Evolutionary conservation across 2,888 invertebrate genomes (phyloP).

Genomic region (Melangyna quadrimaculata): DNA sequence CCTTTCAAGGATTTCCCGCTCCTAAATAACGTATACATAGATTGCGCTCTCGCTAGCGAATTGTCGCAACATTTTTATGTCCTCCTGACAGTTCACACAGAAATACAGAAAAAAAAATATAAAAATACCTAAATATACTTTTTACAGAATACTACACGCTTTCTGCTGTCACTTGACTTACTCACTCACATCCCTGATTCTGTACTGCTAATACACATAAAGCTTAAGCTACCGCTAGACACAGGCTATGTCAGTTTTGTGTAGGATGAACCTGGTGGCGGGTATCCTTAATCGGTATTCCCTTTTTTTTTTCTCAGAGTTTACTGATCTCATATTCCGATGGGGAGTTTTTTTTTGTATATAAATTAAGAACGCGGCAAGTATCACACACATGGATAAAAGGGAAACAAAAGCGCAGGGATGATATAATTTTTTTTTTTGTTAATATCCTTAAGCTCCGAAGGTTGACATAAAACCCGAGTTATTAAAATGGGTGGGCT

Average conservation of each 20-base stretch:
- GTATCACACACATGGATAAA: constrained; percentile 37
- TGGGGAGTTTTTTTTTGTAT: constrained; percentile 43
- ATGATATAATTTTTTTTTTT: constrained; percentile 10
- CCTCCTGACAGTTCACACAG: constrained; percentile 36
- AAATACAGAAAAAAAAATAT: background rate
- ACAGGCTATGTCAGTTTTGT: background rate
- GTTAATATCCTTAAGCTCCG: constrained; percentile 44
- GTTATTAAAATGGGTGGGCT: background rate
- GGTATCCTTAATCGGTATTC: constrained; percentile 44
- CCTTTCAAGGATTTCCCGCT: constrained; percentile 78
- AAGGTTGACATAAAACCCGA: constrained; percentile 46
- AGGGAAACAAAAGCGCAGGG: constrained; percentile 46
- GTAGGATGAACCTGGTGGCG: constrained; percentile 21
- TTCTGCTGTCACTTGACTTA: constrained; percentile 42
- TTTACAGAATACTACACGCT: background rate
- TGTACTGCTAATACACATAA: constrained; percentile 19
- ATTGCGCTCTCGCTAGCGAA: constrained; percentile 43
- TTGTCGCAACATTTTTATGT: constrained; percentile 66
- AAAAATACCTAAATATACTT: background rate
- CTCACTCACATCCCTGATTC: constrained; percentile 34
- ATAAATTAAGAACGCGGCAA: constrained; percentile 66
- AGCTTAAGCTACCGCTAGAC: background rate
- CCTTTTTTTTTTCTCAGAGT: constrained; percentile 41
- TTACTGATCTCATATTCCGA: constrained; percentile 71
- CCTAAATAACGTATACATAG: constrained; percentile 50